These are phyloP conservation scores for Nannospalax galili DNA, from an alignment of 2,113 vertebrate species.

Conservation along the genomic window DNA sequence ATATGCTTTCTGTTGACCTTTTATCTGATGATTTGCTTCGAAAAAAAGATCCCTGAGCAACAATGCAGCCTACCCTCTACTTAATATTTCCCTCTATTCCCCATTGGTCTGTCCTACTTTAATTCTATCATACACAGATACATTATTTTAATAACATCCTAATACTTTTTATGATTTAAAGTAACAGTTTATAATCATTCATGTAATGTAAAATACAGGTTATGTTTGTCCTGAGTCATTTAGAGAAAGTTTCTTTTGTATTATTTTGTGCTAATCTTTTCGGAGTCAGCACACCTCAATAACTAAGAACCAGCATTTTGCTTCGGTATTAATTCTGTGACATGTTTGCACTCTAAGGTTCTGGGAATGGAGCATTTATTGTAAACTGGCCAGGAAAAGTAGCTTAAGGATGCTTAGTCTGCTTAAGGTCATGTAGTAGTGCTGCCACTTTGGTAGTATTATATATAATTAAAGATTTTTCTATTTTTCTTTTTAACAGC, in stretches of 20 bases:
- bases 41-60: slow-evolving; percentile 39
- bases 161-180: slow-evolving; percentile 41
- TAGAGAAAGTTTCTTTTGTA: slow-evolving; percentile 68
- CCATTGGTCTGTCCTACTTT: slow-evolving; percentile 30
- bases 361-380: slow-evolving; percentile 60
- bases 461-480: not conserved
- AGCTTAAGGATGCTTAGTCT: slow-evolving; percentile 29
- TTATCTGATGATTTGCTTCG: slow-evolving; percentile 49
- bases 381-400: slow-evolving; percentile 62
- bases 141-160: slow-evolving; percentile 54
- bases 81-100: slow-evolving; percentile 26
- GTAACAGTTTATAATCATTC: not conserved
- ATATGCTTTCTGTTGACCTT: slow-evolving; percentile 55
- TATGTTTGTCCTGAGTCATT: not conserved
- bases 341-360: slow-evolving; percentile 38
- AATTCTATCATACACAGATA: slow-evolving; percentile 37
- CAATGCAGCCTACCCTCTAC: slow-evolving; percentile 35
- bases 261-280: slow-evolving; percentile 69
- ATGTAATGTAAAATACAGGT: not conserved
- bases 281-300: slow-evolving; percentile 65
- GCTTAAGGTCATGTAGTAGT: not conserved
- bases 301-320: slow-evolving; percentile 74
- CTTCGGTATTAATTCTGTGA: slow-evolving; percentile 63
- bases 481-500: not conserved
- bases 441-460: not conserved